Evolutionary conservation across 2,797 vertebrate species (phyloP), one percentile per base, ranked within the genome.

Genomic region (Knipowitschia caucasica): DNA sequence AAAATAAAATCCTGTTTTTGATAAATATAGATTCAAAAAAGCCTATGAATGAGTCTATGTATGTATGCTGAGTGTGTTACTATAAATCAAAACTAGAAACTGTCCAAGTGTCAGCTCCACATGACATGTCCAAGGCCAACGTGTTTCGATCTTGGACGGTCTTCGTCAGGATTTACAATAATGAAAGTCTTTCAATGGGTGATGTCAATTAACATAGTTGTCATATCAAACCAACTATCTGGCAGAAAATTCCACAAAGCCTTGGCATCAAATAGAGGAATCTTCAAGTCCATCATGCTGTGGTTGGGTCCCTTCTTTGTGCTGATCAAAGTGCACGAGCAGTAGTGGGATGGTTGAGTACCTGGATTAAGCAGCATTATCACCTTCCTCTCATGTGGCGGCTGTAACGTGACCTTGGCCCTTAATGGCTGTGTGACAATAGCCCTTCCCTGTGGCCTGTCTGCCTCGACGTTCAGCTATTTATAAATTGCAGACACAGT

Each of bases 331-430:
- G 50, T 38, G 11, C 53, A 27, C 59, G n/a, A 3, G 20, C 43
- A 11, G 59, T 34, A 21, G 52, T 58, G 53, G 23, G 53, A 56
- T 29, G 42, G 56, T 49, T 64, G 53, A 73, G 62, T 49, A 55
- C 24, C 26, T 45, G 51, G 64, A 78, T 83, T 71, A 77, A 33
- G 50, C 42, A 53, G 34, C 54, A 38, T 71, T 59, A 69, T 77
- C 69, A 52, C 45, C 64, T 46, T 51, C 63, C 72, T 62, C 29
- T 65, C 40, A 10, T 45, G 43, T 58, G 50, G 62, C 54, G 71
- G 51, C 78, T 80, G 84, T 79, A 85, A 87, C 85, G 67, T 78
- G 80, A 88, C 82, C 80, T 82, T 82, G 59, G 57, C 69, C 74
- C 56, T 79, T 73, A 72, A 83, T 75, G 73, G 75, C 67, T 77